A percentile compares a stretch with the other conserved stretches of the same genome.
Evolutionary conservation across 2,888 invertebrate species (phyloP).

Genomic region (Monoplex corrugatus): DNA sequence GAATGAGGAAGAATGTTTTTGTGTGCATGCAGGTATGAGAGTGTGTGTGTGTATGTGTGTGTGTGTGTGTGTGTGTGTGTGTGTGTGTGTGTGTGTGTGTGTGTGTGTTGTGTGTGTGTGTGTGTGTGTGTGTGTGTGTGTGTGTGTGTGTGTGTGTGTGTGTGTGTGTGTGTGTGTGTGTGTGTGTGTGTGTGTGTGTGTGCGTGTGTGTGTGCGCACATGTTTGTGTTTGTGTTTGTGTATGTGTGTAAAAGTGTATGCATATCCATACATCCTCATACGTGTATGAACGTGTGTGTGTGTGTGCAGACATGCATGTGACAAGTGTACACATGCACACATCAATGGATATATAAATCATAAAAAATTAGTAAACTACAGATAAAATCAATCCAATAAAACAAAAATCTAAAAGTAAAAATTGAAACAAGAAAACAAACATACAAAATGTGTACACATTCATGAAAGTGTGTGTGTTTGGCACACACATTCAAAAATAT

Average conservation of each 20-base stretch:
- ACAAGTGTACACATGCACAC: too few relatives aligned
- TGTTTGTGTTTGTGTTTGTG: neutral
- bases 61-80: conserved; percentile 28
- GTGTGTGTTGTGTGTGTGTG: conserved; percentile 24
- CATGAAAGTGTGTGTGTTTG: neutral
- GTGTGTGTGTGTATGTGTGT: conserved; percentile 24
- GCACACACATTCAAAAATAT: too few relatives aligned
- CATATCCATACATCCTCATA: too few relatives aligned
- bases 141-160: conserved; percentile 40
- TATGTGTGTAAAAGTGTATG: too few relatives aligned
- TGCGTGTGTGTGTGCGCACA: neutral
- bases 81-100: conserved; percentile 28
- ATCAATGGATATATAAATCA: too few relatives aligned
- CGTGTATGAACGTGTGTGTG: too few relatives aligned
- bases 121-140: conserved; percentile 24
- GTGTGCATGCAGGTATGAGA: neutral
- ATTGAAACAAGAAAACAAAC: too few relatives aligned
- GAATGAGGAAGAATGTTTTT: neutral
- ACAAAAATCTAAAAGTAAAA: too few relatives aligned
- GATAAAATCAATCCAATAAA: too few relatives aligned
- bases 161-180: conserved; percentile 36
- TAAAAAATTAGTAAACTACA: too few relatives aligned
- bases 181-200: conserved; percentile 20
- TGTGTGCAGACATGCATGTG: too few relatives aligned
- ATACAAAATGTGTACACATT: neutral